phyloP scores from a whole-genome alignment of 2,888 invertebrate genomes.

The Ypsolopha scabrella region DNA sequence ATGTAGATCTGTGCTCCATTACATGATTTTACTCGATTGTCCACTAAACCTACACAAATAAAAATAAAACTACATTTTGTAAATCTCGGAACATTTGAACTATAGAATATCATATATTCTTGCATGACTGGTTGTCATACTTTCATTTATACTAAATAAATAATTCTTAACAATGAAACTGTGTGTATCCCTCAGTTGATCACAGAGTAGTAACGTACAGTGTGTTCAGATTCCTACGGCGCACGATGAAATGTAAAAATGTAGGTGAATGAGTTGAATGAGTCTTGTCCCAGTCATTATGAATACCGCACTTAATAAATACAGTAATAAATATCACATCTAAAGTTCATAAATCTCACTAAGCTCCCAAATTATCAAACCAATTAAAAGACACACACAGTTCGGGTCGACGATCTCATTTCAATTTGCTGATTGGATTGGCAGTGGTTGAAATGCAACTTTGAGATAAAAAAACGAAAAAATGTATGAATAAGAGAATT shows the following conservation, averaged over 20 bases:
- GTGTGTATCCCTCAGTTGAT: constrained; percentile 20
- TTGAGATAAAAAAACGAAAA: background rate
- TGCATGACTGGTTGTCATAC: background rate
- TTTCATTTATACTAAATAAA: constrained; percentile 37
- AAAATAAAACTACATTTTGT: background rate
- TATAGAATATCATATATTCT: background rate
- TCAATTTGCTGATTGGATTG: constrained; percentile 27
- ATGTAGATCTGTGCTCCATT: constrained; percentile 29
- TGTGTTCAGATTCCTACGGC: background rate
- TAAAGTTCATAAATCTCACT: background rate
- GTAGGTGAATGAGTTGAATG: background rate
- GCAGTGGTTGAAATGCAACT: background rate
- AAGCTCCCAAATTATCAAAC: background rate
- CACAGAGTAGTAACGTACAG: no score
- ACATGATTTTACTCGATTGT: constrained; percentile 5
- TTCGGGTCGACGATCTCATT: constrained; percentile 8
- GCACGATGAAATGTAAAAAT: background rate
- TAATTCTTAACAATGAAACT: constrained; percentile 24
- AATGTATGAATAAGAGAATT: no score
- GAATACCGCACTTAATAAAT: background rate
- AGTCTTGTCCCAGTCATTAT: background rate
- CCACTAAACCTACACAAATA: background rate
- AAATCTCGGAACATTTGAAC: constrained; percentile 2
- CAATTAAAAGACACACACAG: constrained; percentile 17
- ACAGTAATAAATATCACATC: background rate